Evolutionary conservation across 2,113 vertebrate species (phyloP), one percentile per base, ranked within the genome.

Genomic region (Phycodurus eques): DNA sequence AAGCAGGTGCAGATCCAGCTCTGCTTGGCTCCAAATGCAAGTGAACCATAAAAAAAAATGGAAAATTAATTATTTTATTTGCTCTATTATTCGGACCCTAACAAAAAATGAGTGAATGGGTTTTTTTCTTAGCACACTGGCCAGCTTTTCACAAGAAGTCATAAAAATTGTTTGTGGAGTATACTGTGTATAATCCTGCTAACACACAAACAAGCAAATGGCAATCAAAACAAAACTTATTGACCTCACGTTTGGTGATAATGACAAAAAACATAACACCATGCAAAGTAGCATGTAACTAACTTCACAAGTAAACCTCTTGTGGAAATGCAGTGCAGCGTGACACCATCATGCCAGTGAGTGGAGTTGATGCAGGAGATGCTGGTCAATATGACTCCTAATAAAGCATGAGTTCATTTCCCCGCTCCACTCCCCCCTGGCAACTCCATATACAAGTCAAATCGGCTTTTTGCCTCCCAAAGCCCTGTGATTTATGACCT

Each of bases 401-500:
- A 90, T 87, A 84, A 80, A 92, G 83, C 88, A 68, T 19, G 81
- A 93, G 93, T 93, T 94, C 92, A 96, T 95, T 94, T 92, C 93
- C 92, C 93, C 84, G 87, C 72, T 81, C 78, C 81, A 43, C 89
- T 89, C 87, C 90, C 91, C 86, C 89, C 87, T 84, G 82, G 91
- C 74, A 82, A 91, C 90, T 93, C 94, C 94, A 96, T 96, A 96
- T 96, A 96, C 94, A 98, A 96, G 95, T 96, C 95, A 97, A 95
- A 96, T 96, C 91, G 93, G 92, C 93, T 95, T 94, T 95, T 92
- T 92, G 84, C 93, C 96, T 96, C 89, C 89, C 94, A 92, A 93
- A 92, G 92, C 94, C 92, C 94, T 82, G 94, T 98, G 96, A 98
- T 98, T 98, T 96, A 98, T 96, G 95, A 95, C 93, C 94, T 85